These are phyloP conservation scores for Eunapius fragilis DNA, from an alignment of 37 sponge, comb jelly and placozoan species.

Conservation along the genomic window DNA sequence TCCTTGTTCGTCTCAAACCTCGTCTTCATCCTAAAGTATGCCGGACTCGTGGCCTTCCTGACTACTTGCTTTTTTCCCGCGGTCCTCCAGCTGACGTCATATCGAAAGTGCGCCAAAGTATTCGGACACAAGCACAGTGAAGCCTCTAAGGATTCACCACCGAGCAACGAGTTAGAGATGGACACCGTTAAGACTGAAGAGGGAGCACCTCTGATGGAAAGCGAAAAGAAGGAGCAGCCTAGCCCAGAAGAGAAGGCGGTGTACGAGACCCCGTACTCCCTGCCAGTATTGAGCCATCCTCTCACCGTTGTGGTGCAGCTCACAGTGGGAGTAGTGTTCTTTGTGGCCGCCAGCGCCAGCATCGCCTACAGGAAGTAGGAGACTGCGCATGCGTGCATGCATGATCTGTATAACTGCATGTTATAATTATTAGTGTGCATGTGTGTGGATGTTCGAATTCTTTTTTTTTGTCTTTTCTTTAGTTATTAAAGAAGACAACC, in stretches of 20 bases:
- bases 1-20: slow-evolving; percentile 80
- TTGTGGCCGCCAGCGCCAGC: slow-evolving; percentile 38
- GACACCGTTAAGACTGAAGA: neutral
- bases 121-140: slow-evolving; percentile 7
- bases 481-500: too few species aligned
- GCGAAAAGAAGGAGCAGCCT: neutral
- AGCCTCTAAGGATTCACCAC: neutral
- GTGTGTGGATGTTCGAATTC: too few species aligned
- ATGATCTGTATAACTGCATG: too few species aligned
- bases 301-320: slow-evolving; percentile 22
- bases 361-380: neutral
- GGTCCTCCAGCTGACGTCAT: slow-evolving; percentile 74
- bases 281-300: slow-evolving; percentile 54
- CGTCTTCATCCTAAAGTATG: slow-evolving; percentile 79
- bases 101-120: slow-evolving; percentile 46
- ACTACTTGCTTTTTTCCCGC: slow-evolving; percentile 77
- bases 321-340: slow-evolving; percentile 12
- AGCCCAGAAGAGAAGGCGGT: neutral
- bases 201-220: neutral
- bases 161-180: neutral
- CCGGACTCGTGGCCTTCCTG: slow-evolving; percentile 83
- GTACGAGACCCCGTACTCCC: slow-evolving; percentile 72
- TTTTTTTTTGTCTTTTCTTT: too few species aligned
- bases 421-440: too few species aligned
- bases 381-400: too few species aligned